Evolutionary conservation across 2,797 vertebrate genomes (phyloP).

Genomic region (Hylomyscus alleni): DNA sequence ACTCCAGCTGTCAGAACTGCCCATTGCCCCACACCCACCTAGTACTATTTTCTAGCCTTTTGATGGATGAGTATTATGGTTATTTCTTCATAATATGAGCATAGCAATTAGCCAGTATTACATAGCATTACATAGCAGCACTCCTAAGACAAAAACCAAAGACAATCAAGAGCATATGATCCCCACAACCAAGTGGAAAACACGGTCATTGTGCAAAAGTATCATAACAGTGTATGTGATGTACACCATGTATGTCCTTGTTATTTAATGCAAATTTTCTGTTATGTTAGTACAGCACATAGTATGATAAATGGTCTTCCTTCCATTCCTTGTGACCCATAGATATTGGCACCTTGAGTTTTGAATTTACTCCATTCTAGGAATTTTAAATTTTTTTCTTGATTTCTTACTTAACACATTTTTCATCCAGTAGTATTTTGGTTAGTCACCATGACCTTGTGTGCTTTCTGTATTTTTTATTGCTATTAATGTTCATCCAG

Average conservation of each 20-base stretch:
- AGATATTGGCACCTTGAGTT: too few species aligned
- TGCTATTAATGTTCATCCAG: too few species aligned
- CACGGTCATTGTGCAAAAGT: neutral
- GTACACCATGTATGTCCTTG: neutral
- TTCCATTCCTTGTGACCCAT: too few species aligned
- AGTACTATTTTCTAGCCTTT: neutral
- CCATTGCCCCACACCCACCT: too few species aligned
- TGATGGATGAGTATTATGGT: neutral
- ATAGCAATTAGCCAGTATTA: neutral
- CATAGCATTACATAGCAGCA: neutral
- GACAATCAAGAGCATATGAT: neutral
- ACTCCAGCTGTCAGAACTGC: too few species aligned
- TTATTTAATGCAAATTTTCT: neutral
- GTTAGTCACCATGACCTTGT: too few species aligned
- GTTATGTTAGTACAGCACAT: neutral
- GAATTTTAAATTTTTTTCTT: too few species aligned
- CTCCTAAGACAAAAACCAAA: neutral
- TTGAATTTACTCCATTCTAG: too few species aligned
- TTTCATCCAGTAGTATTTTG: too few species aligned
- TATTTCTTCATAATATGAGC: neutral
- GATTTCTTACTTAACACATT: too few species aligned
- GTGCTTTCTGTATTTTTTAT: too few species aligned
- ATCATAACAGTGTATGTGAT: neutral
- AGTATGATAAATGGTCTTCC: neutral
- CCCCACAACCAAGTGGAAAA: neutral